Conservation (phyloP, 2,888 invertebrate genomes). For the Lingula anatina region DNA sequence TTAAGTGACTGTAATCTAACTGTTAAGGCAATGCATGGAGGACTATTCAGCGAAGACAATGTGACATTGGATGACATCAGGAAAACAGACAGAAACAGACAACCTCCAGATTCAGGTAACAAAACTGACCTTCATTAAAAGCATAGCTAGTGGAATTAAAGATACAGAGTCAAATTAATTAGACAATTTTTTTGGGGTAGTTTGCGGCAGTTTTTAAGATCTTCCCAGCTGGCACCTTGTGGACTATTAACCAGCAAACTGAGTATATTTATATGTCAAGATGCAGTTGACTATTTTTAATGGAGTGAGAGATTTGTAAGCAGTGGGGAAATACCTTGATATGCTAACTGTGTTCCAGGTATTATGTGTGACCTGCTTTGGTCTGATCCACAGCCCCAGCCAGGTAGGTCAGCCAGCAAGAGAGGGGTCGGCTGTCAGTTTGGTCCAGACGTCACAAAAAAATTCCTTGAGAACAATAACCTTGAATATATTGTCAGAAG, state of each 20-base stretch:
- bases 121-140: background rate
- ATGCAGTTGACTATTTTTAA: no score
- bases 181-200: no score
- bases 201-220: no score
- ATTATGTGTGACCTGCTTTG: constrained; percentile 97
- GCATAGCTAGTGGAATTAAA: background rate
- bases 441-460: constrained; percentile 91
- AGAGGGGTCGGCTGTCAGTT: constrained; percentile 98
- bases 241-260: no score
- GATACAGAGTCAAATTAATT: no score
- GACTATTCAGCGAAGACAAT: constrained; percentile 87
- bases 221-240: no score
- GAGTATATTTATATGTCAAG: no score
- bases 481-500: constrained; percentile 92
- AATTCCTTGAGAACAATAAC: constrained; percentile 73
- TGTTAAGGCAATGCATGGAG: constrained; percentile 90
- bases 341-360: constrained; percentile 54
- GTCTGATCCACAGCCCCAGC: constrained; percentile 94
- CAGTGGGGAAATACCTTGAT: no score
- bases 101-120: constrained; percentile 71
- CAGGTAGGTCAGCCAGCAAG: constrained; percentile 86
- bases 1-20: no score
- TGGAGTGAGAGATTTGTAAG: no score
- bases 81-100: constrained; percentile 83
- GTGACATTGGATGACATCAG: constrained; percentile 90